These are phyloP conservation scores for Ciconia maguari DNA, from an alignment of 2,113 vertebrate genomes.

Conservation along the genomic window DNA sequence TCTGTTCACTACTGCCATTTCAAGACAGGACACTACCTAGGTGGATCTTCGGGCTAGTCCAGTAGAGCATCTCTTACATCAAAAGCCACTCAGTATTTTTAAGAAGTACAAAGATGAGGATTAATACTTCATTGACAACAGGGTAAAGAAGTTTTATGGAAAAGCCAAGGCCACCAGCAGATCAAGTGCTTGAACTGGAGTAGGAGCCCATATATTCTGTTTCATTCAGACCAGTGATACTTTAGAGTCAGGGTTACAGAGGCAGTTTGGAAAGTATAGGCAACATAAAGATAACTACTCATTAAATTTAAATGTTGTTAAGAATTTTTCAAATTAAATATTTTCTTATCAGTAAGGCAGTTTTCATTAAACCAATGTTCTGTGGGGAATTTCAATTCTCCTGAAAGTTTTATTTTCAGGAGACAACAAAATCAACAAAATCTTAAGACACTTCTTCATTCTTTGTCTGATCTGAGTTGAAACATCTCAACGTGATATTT, in stretches of 20 bases:
- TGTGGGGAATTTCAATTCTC: background rate
- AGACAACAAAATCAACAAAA: background rate
- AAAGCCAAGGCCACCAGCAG: background rate
- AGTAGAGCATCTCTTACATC: background rate
- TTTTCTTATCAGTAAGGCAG: background rate
- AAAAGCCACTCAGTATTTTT: background rate
- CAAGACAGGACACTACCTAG: background rate
- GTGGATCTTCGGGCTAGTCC: background rate
- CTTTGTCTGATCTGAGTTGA: background rate
- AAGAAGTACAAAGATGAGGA: background rate
- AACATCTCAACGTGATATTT: background rate
- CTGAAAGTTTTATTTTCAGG: background rate
- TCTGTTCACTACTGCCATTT: background rate
- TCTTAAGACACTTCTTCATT: background rate
- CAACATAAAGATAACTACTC: background rate
- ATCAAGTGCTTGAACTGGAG: background rate
- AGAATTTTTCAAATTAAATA: background rate
- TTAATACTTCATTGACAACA: background rate
- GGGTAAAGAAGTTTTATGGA: background rate
- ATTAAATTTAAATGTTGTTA: background rate
- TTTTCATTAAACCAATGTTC: background rate
- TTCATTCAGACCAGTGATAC: background rate
- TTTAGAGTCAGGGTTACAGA: background rate
- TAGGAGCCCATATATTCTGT: background rate
- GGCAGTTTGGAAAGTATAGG: background rate